These are phyloP conservation scores for Gopherus flavomarginatus DNA, from an alignment of 2,113 vertebrate genomes.

Conservation along the genomic window DNA sequence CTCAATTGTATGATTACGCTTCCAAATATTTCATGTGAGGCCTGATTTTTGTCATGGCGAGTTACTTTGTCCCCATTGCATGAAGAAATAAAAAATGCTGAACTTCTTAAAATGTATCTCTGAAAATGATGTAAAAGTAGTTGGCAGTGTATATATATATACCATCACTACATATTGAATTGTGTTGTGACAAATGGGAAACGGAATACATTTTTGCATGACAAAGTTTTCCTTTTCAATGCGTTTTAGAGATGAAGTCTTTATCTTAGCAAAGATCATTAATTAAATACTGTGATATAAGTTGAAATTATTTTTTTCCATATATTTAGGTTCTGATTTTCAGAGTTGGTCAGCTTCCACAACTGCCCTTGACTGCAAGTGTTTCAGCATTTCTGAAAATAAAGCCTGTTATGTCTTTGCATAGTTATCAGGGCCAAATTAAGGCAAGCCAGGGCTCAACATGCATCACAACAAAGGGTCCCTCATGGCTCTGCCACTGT, in stretches of 20 bases:
- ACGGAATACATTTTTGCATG: not conserved
- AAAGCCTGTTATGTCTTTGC: not conserved
- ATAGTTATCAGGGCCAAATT: not conserved
- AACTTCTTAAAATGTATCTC: not conserved
- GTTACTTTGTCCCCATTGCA: not conserved
- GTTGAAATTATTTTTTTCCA: not conserved
- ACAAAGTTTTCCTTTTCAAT: not conserved
- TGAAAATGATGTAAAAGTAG: not conserved
- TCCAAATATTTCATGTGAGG: not conserved
- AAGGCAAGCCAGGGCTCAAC: not conserved
- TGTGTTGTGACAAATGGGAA: not conserved
- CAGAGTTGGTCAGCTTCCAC: not conserved
- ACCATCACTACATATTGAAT: fast-evolving
- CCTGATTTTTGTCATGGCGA: not conserved
- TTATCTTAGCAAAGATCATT: not conserved
- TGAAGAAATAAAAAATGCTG: not conserved
- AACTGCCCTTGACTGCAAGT: not conserved
- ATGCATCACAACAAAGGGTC: not conserved
- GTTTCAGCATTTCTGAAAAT: not conserved
- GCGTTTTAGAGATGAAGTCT: not conserved
- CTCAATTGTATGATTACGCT: slow-evolving; percentile 6
- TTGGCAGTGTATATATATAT: not conserved
- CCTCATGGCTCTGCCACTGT: not conserved
- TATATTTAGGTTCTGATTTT: not conserved
- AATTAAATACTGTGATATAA: not conserved